These are phyloP conservation scores for Anarsia innoxiella DNA, from an alignment of 2,888 invertebrate species.

Conservation along the genomic window DNA sequence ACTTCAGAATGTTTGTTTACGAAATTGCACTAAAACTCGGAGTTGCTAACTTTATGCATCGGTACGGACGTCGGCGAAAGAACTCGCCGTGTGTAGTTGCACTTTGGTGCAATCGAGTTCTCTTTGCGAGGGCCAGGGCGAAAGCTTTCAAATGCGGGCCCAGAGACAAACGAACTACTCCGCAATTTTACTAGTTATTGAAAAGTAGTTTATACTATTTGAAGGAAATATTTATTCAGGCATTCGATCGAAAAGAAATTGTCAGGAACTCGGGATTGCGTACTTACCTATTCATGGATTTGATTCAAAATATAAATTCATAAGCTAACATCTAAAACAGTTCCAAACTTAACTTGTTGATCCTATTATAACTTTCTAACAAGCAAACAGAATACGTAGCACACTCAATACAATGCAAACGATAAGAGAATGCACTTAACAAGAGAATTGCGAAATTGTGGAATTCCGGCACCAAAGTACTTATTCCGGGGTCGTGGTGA, in stretches of 20 bases:
- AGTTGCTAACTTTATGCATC: conserved; percentile 9
- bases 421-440: no score
- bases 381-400: background rate
- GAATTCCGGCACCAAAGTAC: conserved; percentile 7
- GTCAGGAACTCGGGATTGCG: no score
- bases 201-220: background rate
- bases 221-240: no score
- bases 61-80: conserved; percentile 1
- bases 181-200: background rate
- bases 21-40: conserved; percentile 32
- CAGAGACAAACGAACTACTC: background rate
- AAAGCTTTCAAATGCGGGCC: background rate
- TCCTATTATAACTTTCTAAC: background rate
- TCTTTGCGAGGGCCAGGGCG: conserved; percentile 22
- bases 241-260: no score
- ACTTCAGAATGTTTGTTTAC: conserved; percentile 31
- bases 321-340: background rate
- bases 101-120: conserved; percentile 45
- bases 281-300: no score
- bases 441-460: conserved; percentile 1
- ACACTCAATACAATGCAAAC: background rate
- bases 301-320: no score
- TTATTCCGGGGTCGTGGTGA: conserved; percentile 4
- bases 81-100: conserved; percentile 19
- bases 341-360: background rate